A percentile compares a stretch with the other conserved stretches of the same genome.
Evolutionary conservation across 2,797 vertebrate genomes (phyloP).

Genomic region (Artibeus jamaicensis): DNA sequence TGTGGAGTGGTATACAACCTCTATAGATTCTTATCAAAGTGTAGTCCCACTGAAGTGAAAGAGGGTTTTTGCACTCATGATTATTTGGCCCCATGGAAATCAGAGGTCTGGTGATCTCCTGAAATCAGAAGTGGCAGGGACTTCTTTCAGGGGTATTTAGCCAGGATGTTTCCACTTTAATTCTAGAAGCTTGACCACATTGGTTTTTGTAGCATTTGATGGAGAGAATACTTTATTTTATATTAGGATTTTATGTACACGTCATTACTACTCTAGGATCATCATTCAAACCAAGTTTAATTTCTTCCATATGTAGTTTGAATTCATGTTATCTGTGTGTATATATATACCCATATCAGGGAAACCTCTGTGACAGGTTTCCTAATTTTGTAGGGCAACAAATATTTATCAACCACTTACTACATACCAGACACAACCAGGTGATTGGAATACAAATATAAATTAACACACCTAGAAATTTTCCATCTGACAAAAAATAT

Average conservation of each 20-base stretch:
- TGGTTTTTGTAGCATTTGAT: accelerated
- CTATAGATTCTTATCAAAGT: accelerated
- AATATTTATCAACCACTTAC: neutral
- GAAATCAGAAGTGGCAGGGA: neutral
- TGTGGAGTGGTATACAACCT: accelerated
- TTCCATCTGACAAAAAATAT: neutral
- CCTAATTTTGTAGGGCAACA: neutral
- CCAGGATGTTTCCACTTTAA: neutral
- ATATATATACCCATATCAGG: no score
- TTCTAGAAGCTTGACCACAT: accelerated
- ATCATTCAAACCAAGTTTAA: neutral
- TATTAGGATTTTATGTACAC: neutral
- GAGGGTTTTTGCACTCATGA: accelerated
- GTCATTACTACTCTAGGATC: no score
- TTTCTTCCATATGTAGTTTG: neutral
- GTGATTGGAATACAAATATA: neutral
- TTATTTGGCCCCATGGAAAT: neutral
- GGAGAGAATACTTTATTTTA: neutral
- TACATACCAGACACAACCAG: neutral
- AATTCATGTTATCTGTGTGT: neutral
- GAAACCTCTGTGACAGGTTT: neutral
- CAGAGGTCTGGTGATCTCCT: neutral
- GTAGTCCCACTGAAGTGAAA: accelerated
- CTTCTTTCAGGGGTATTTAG: no score
- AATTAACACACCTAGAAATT: neutral